phyloP scores from a whole-genome alignment of 1,140 invertebrate species.

The Calephelis nemesis region DNA sequence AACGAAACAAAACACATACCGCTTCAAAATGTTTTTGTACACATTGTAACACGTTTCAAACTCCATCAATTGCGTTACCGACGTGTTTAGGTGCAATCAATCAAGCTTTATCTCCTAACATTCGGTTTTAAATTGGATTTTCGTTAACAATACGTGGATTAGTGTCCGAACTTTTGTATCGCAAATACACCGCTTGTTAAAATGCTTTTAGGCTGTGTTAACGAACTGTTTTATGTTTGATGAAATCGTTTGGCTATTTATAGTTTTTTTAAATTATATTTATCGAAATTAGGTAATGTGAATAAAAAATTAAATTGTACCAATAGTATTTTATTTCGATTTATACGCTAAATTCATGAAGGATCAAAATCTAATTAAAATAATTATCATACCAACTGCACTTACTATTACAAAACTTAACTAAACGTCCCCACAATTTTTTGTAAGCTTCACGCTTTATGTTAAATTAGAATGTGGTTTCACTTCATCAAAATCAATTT shows the following conservation, averaged over 20 bases:
- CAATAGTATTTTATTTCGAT: too few species aligned
- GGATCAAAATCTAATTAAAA: too few species aligned
- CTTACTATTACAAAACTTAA: too few species aligned
- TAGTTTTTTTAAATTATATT: not conserved
- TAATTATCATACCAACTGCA: too few species aligned
- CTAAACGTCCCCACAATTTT: too few species aligned
- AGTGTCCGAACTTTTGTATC: slow-evolving; percentile 11
- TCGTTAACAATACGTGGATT: slow-evolving; percentile 12
- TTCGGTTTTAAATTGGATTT: slow-evolving; percentile 9
- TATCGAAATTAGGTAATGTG: not conserved
- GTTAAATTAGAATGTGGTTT: too few species aligned
- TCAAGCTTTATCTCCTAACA: slow-evolving; percentile 13
- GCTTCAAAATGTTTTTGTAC: slow-evolving; percentile 5
- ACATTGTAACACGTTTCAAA: slow-evolving; percentile 1
- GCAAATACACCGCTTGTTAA: slow-evolving; percentile 7
- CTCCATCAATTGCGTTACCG: slow-evolving; percentile 15
- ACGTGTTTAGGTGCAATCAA: slow-evolving; percentile 12
- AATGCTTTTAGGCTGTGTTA: not conserved
- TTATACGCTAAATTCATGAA: too few species aligned
- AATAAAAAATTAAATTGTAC: too few species aligned
- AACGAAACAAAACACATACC: not conserved
- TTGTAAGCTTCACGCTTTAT: too few species aligned
- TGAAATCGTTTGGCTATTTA: not conserved
- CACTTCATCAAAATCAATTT: too few species aligned
- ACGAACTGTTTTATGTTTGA: slow-evolving; percentile 7